Base-by-base conservation (phyloP, 2,888 invertebrate genomes). In the Eledona agricola region DNA sequence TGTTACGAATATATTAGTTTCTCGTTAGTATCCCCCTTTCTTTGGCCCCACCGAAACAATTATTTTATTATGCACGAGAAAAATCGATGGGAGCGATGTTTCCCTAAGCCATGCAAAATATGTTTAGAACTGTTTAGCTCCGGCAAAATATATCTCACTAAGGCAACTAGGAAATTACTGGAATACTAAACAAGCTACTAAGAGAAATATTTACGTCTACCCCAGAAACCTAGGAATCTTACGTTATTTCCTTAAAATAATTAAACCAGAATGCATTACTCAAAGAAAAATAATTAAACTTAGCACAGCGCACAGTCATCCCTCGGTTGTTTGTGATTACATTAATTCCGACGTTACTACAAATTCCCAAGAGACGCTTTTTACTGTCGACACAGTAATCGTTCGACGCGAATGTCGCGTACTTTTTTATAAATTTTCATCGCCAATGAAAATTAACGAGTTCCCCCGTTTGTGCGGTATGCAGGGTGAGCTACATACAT, bases 1-100 rank as follows among this genome's bases (percentile, higher is more conserved):
- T 51, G 53, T 26, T 56, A 49, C 51, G 49, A 51, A 51, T 61
- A 58, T 55, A 47, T 55, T 51, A 55, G 34, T 22, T 50, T 20
- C n/a, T n/a, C n/a, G n/a, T n/a, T n/a, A n/a, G n/a, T n/a, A n/a
- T n/a, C n/a, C n/a, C n/a, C n/a, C n/a, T n/a, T n/a, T n/a, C n/a
- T n/a, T n/a, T n/a, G n/a, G n/a, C n/a, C n/a, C n/a, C n/a, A n/a
- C n/a, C n/a, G n/a, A n/a, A n/a, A n/a, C n/a, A 40, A 40, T 28
- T 28, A 40, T 40, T 40, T 17, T 40, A 40, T 16, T 40, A 40
- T 26, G 28, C 40, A 34, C 25, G 10, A 11, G 10, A 38, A 17
- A 38, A 47, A 13, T 47, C 15, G 16, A 15, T 47, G 20, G 16
- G 26, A 37, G 17, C 13, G 22, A 13, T 37, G 5, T n/a, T 35